Evolutionary conservation across 2,797 vertebrate species (phyloP).

Genomic region (Sebastes nivosus): DNA sequence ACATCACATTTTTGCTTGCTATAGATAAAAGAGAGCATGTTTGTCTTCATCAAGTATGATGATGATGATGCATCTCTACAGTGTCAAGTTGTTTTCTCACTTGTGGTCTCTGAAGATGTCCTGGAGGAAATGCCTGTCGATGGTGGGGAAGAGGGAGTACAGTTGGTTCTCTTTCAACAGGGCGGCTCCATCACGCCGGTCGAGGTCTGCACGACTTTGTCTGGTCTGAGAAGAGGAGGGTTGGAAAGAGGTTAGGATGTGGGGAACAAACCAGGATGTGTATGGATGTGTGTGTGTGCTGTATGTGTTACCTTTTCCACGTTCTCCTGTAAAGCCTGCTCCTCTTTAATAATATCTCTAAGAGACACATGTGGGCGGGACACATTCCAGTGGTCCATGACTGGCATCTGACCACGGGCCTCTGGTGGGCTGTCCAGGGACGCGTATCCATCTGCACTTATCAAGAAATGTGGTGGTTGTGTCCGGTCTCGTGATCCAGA

Average conservation of each 20-base stretch:
- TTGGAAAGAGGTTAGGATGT: neutral
- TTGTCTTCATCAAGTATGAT: neutral
- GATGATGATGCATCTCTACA: neutral
- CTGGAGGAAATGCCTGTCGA: constrained; percentile 91
- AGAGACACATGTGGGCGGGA: constrained; percentile 89
- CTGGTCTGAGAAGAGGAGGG: constrained; percentile 64
- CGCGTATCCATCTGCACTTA: constrained; percentile 45
- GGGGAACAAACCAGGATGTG: neutral
- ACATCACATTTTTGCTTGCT: neutral
- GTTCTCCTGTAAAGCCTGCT: constrained; percentile 90
- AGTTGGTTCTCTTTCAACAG: constrained; percentile 93
- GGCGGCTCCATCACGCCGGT: constrained; percentile 87
- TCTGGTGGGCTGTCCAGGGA: constrained; percentile 54
- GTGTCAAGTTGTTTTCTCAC: constrained; percentile 70
- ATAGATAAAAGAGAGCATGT: neutral
- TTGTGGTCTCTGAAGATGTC: constrained; percentile 96
- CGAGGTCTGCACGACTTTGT: constrained; percentile 67
- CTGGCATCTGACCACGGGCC: constrained; percentile 73
- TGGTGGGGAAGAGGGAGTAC: constrained; percentile 89
- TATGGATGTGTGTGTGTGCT: neutral
- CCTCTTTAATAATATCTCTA: constrained; percentile 94
- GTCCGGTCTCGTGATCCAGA: constrained; percentile 17
- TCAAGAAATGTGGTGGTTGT: constrained; percentile 30
- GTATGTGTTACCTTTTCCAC: constrained; percentile 83
- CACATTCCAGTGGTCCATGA: constrained; percentile 93